These are phyloP conservation scores for Caracal caracal DNA, from an alignment of 2,113 vertebrate species.

Conservation along the genomic window DNA sequence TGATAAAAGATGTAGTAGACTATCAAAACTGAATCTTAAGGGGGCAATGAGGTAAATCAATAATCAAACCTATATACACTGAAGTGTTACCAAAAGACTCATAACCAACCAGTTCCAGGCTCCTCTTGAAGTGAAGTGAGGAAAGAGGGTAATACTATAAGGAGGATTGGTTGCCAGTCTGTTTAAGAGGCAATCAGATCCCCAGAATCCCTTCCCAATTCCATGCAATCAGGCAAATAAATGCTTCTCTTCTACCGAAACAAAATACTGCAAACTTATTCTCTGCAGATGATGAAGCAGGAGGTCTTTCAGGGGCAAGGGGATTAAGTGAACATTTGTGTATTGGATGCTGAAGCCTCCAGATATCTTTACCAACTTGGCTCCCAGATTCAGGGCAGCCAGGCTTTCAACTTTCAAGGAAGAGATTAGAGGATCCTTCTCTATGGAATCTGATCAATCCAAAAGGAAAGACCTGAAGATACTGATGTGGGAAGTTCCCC, in stretches of 20 bases:
- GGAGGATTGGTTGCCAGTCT: background rate
- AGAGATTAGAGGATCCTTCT: background rate
- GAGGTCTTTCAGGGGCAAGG: background rate
- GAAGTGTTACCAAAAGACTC: background rate
- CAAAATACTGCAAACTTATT: background rate
- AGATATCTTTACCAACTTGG: background rate
- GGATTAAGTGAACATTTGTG: background rate
- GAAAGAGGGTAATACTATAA: background rate
- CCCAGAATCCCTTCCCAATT: background rate
- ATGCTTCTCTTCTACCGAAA: background rate
- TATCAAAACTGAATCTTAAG: background rate
- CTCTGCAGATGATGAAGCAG: background rate
- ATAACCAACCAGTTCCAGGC: background rate
- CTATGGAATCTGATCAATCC: background rate
- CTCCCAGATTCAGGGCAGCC: background rate
- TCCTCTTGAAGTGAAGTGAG: background rate
- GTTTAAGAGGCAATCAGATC: background rate
- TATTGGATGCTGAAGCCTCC: background rate
- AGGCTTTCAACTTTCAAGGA: background rate
- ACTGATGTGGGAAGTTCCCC: background rate
- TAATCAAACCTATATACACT: background rate
- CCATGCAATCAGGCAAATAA: background rate
- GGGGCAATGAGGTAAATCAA: background rate
- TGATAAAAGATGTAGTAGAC: background rate
- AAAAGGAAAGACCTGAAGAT: constrained; percentile 25